Percentiles rank a stretch among this genome's conserved stretches.
phyloP scores from a whole-genome alignment of 2,888 invertebrate species.

The Phyllotreta cruciferae region DNA sequence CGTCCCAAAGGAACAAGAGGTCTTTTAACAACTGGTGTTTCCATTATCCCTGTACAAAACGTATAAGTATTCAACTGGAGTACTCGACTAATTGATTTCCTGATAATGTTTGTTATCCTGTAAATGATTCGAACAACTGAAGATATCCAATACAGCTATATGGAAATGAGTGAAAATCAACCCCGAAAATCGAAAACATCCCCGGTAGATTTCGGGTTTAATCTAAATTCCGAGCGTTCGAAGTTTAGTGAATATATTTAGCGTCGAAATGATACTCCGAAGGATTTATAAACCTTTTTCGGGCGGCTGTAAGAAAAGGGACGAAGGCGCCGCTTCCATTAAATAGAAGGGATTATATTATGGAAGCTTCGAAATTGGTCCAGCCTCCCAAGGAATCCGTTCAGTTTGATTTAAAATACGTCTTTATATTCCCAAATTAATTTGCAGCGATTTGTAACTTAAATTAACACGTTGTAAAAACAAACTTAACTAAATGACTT shows the following conservation, averaged over 20 bases:
- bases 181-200: not conserved
- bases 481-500: too few relatives aligned
- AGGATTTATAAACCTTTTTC: slow-evolving; percentile 3
- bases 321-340: not conserved
- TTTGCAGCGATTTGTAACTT: too few relatives aligned
- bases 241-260: slow-evolving; percentile 7
- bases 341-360: not conserved
- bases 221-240: slow-evolving; percentile 14
- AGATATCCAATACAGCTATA: slow-evolving; percentile 4
- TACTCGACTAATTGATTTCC: not conserved
- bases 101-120: not conserved
- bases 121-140: not conserved
- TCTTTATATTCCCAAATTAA: too few relatives aligned
- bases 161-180: not conserved
- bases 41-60: too few relatives aligned
- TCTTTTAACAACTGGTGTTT: too few relatives aligned
- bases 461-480: too few relatives aligned
- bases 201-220: slow-evolving; percentile 1
- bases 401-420: too few relatives aligned
- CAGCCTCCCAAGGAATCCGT: too few relatives aligned
- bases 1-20: too few relatives aligned
- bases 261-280: slow-evolving; percentile 7
- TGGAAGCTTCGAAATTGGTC: not conserved
- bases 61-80: not conserved
- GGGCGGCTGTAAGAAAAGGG: not conserved